These are phyloP conservation scores for Ryuthela nishihirai DNA, from an alignment of 2,888 invertebrate species.

Conservation along the genomic window DNA sequence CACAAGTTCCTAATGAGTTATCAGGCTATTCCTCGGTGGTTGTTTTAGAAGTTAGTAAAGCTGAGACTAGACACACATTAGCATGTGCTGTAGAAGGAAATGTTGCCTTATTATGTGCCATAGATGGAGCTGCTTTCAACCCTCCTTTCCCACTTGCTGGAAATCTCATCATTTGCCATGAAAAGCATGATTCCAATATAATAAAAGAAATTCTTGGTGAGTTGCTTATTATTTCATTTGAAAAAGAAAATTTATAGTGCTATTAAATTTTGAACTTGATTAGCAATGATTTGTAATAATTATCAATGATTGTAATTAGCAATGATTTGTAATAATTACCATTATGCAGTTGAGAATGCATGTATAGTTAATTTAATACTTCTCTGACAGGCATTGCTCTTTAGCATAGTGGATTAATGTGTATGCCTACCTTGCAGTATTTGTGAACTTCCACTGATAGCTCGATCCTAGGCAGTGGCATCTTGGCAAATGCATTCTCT, in stretches of 20 bases:
- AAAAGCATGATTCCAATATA: not conserved
- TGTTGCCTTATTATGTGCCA: constrained; percentile 21
- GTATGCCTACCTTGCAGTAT: too few relatives aligned
- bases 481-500: too few relatives aligned
- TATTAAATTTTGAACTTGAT: not conserved
- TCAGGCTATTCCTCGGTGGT: not conserved
- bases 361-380: too few relatives aligned
- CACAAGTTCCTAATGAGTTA: too few relatives aligned
- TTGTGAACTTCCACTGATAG: too few relatives aligned
- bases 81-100: constrained; percentile 4
- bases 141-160: constrained; percentile 3
- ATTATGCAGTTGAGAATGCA: too few relatives aligned
- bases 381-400: too few relatives aligned
- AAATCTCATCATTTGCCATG: constrained; percentile 16
- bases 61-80: not conserved
- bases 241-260: not conserved
- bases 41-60: not conserved
- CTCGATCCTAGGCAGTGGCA: too few relatives aligned
- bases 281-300: not conserved
- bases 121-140: constrained; percentile 22
- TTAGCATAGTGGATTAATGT: too few relatives aligned
- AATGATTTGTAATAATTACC: too few relatives aligned
- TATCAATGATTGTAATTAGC: not conserved
- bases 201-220: constrained; percentile 39
- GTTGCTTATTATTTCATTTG: not conserved